A percentile compares a stretch with the other conserved stretches of the same genome.
Conservation (phyloP, 2,797 vertebrate genomes). For the Sorex maritimensis region DNA sequence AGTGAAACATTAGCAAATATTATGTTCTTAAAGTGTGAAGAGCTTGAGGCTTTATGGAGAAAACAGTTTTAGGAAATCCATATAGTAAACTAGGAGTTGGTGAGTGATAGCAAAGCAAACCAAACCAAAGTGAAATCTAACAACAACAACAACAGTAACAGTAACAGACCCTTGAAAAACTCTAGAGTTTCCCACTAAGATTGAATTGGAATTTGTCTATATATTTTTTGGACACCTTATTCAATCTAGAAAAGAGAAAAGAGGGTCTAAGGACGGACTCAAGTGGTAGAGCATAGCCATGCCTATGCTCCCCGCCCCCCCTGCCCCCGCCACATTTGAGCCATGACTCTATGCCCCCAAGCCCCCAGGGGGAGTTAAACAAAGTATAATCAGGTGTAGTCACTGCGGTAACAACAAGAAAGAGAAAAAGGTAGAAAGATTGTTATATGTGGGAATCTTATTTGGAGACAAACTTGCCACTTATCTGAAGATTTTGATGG, state of each 20-base stretch:
- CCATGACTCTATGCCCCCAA: too few relatives aligned
- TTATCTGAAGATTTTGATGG: neutral
- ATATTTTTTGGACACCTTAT: neutral
- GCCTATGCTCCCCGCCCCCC: too few relatives aligned
- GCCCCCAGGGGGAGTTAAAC: too few relatives aligned
- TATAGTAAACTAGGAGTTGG: neutral
- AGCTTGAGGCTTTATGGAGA: neutral
- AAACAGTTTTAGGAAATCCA: neutral
- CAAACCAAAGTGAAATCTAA: too few relatives aligned
- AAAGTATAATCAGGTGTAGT: too few relatives aligned
- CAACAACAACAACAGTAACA: too few relatives aligned
- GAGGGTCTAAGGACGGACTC: too few relatives aligned
- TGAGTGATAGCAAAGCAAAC: neutral
- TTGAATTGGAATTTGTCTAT: neutral
- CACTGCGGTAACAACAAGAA: too few relatives aligned
- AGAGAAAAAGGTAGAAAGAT: neutral
- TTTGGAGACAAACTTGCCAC: constrained; percentile 23
- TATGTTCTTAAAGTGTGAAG: neutral
- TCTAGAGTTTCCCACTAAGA: neutral
- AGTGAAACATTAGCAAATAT: constrained; percentile 35
- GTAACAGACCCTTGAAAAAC: too few relatives aligned
- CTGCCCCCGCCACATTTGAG: too few relatives aligned
- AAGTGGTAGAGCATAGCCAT: too few relatives aligned
- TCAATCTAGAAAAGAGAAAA: neutral
- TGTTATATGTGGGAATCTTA: neutral